Percentiles rank a stretch among this genome's conserved stretches.
Evolutionary conservation across 2,888 invertebrate species (phyloP).

Genomic region (Thymelicus sylvestris): DNA sequence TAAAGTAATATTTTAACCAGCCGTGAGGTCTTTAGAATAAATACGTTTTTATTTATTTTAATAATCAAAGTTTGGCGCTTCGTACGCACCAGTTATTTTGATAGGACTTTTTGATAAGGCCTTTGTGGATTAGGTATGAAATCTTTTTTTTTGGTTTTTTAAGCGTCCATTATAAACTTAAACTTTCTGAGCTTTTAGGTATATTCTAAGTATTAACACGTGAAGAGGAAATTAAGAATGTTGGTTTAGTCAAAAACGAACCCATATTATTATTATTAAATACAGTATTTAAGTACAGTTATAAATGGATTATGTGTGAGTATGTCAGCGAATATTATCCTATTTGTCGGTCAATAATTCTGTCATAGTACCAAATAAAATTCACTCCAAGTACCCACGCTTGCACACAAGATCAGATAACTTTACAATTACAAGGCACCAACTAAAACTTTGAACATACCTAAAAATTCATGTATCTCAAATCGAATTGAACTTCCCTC

Average conservation of each 20-base stretch:
- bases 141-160: not conserved
- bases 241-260: too few species aligned
- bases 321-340: too few species aligned
- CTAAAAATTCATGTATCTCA: slow-evolving; percentile 23
- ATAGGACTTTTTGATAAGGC: slow-evolving; percentile 1
- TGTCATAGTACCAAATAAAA: too few species aligned
- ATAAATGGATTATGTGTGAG: too few species aligned
- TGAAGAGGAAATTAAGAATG: too few species aligned
- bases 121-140: not conserved
- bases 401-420: not conserved
- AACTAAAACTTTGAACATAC: slow-evolving; percentile 16
- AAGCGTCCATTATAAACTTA: not conserved
- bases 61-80: not conserved
- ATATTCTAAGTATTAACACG: too few species aligned
- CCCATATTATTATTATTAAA: too few species aligned
- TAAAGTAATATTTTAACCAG: slow-evolving; percentile 12
- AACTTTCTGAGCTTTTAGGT: too few species aligned
- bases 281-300: too few species aligned
- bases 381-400: too few species aligned
- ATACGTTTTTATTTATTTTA: slow-evolving; percentile 6
- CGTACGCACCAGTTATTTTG: not conserved
- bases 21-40: slow-evolving; percentile 6
- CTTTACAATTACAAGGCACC: not conserved
- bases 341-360: too few species aligned
- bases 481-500: slow-evolving; percentile 22